Evolutionary conservation across 2,797 vertebrate species (phyloP).

Genomic region (Glyptemys insculpta): DNA sequence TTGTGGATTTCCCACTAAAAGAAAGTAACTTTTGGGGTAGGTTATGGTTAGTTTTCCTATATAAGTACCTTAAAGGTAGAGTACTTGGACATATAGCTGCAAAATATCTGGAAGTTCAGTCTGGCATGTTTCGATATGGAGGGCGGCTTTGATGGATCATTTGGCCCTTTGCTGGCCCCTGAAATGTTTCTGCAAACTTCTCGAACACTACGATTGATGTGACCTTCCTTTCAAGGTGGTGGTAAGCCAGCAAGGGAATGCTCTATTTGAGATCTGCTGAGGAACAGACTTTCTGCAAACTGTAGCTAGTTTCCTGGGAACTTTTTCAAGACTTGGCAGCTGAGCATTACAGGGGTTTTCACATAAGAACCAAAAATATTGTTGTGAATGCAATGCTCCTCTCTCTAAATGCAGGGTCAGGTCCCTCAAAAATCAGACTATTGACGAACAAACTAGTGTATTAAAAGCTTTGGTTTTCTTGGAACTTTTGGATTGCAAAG

Average conservation of each 20-base stretch:
- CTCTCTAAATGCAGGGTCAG: constrained; percentile 37
- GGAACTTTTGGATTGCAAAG: constrained; percentile 45
- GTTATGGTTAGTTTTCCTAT: not conserved
- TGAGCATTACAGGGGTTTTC: constrained; percentile 54
- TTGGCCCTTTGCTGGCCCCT: not conserved
- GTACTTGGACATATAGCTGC: not conserved
- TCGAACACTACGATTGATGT: not conserved
- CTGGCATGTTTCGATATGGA: not conserved
- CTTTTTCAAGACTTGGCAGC: constrained; percentile 73
- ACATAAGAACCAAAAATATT: constrained; percentile 75
- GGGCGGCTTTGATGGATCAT: not conserved
- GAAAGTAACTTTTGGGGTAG: not conserved
- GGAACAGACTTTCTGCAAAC: not conserved
- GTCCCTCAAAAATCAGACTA: constrained; percentile 68
- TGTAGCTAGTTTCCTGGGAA: constrained; percentile 68
- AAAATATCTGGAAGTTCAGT: not conserved
- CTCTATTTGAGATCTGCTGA: not conserved
- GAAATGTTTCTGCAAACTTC: constrained; percentile 12
- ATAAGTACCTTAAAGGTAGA: not conserved
- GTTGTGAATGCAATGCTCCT: constrained; percentile 30
- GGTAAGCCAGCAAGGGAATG: not conserved
- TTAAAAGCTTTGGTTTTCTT: constrained; percentile 73
- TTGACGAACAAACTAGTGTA: constrained; percentile 41
- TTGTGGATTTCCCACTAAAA: too few relatives aligned
- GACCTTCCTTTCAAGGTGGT: not conserved